These are phyloP conservation scores for Pluvialis apricaria DNA, from an alignment of 2,113 vertebrate genomes.

Conservation along the genomic window DNA sequence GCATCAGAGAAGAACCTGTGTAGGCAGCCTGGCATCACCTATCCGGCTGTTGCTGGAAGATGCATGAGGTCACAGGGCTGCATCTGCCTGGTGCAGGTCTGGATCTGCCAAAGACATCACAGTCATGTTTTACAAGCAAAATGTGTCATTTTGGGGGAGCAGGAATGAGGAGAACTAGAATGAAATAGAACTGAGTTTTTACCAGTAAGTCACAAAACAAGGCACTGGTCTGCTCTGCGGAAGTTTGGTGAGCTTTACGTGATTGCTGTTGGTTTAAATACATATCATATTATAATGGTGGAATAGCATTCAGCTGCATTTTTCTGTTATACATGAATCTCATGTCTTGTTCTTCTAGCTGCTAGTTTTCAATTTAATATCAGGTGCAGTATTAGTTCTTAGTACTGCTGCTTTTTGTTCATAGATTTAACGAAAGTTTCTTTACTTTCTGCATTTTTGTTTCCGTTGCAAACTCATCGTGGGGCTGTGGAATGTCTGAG, in stretches of 20 bases:
- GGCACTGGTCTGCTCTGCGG: not conserved
- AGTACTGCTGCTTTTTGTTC: not conserved
- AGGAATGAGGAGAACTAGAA: not conserved
- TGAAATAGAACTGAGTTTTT: not conserved
- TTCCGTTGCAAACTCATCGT: not conserved
- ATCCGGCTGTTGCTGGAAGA: not conserved
- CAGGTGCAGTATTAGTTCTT: not conserved
- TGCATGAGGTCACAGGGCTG: not conserved
- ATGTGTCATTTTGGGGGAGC: not conserved
- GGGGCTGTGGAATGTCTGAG: not conserved
- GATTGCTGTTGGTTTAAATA: not conserved
- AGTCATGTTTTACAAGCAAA: not conserved
- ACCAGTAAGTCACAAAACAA: not conserved
- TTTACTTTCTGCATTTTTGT: not conserved
- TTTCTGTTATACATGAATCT: not conserved
- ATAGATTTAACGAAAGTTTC: not conserved
- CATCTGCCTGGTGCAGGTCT: not conserved
- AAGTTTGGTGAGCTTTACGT: not conserved
- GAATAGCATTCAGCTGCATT: not conserved
- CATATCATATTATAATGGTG: accelerated
- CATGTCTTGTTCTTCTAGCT: not conserved
- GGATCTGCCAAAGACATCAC: not conserved
- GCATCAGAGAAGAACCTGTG: not conserved
- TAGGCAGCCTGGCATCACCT: not conserved
- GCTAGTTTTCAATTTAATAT: not conserved